Evolutionary conservation across 2,797 vertebrate species (phyloP).

Genomic region (Lepus townsendii): DNA sequence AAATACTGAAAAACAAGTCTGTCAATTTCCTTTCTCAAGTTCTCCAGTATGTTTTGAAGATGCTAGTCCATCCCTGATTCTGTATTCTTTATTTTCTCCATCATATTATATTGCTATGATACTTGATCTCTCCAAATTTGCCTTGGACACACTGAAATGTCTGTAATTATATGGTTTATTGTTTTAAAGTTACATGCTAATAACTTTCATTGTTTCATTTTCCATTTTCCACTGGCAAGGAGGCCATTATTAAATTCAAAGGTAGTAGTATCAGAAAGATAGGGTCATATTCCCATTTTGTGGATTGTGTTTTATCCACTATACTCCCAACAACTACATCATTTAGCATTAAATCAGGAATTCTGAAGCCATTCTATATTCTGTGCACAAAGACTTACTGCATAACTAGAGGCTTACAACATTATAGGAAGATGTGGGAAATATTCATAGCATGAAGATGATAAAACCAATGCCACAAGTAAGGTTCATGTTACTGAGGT

Average conservation of each 20-base stretch:
- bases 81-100: neutral
- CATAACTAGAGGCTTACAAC: neutral
- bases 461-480: neutral
- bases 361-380: neutral
- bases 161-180: neutral
- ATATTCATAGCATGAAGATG: neutral
- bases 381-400: neutral
- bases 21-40: neutral
- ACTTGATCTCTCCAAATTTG: neutral
- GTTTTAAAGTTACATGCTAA: neutral
- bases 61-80: neutral
- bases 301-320: neutral
- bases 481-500: neutral
- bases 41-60: neutral
- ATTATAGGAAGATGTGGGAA: neutral
- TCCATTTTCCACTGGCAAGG: neutral
- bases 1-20: neutral
- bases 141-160: neutral
- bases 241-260: neutral
- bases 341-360: neutral
- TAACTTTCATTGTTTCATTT: neutral
- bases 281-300: neutral
- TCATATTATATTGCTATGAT: neutral
- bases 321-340: neutral
- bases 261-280: neutral